phyloP scores from a whole-genome alignment of 2,113 vertebrate species.

The Kobus ellipsiprymnus region DNA sequence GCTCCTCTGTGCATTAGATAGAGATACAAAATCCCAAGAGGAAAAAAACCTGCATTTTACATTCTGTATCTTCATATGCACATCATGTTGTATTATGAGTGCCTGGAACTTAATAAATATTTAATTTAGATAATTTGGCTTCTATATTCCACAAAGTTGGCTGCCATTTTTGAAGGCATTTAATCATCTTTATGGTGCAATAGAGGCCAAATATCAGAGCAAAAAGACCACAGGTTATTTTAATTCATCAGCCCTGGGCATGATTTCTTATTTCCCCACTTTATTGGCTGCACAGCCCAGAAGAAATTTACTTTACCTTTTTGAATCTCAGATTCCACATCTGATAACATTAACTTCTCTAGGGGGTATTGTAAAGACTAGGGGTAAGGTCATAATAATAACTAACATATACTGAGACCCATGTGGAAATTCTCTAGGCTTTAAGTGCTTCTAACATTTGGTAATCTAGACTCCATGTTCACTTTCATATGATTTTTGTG shows the following conservation, averaged over 20 bases:
- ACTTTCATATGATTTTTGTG: background rate
- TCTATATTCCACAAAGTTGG: background rate
- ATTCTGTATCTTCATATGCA: background rate
- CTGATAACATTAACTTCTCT: background rate
- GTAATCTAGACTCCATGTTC: background rate
- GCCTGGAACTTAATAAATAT: background rate
- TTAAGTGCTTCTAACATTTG: background rate
- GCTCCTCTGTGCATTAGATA: background rate
- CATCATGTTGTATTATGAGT: background rate
- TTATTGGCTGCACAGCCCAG: background rate
- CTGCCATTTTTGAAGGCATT: background rate
- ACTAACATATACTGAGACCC: background rate
- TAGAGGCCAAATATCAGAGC: background rate
- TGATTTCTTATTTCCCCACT: background rate
- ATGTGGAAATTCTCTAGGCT: background rate
- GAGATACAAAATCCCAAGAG: background rate
- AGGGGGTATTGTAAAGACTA: background rate
- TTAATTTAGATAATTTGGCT: background rate
- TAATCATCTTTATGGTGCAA: background rate
- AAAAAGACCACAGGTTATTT: background rate
- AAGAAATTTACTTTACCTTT: background rate
- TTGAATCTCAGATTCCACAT: background rate
- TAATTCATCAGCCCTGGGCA: background rate
- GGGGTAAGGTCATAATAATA: background rate
- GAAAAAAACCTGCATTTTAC: background rate